Evolutionary conservation across 1,140 invertebrate species (phyloP), one percentile per base, ranked within the genome.

Genomic region (Grapholita molesta): DNA sequence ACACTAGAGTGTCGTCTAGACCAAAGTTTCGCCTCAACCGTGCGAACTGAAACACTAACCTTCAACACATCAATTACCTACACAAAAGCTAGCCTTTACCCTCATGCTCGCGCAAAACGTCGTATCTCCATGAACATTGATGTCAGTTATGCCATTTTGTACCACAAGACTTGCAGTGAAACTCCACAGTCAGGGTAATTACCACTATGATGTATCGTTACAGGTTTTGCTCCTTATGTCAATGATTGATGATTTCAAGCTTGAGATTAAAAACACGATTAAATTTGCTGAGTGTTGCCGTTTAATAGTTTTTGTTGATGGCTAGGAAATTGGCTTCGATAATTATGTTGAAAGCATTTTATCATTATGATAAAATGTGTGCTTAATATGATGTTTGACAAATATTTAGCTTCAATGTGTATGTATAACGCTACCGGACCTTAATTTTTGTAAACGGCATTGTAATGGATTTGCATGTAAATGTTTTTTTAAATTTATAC

Each of bases 181-280:
- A 38, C 64, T 66, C 73, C 52, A 30, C 33, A 25, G 68, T 64
- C 33, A 69, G 71, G 73, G 72, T 77, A 77, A 77, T 77, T 77
- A 77, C 69, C 57, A 33, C 68, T 68, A 67, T 77, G 76, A 77
- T 75, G 70, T 71, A 77, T 77, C 70, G 76, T 75, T 77, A 70
- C 48, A 77, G 69, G 71, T 77, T 75, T 66, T 68, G 42, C 65
- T 70, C 65, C 52, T 69, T 68, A 23, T 64, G 61, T 66, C 28
- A 64, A 70, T 74, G 75, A 77, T 77, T 68, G 75, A 74, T 77
- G 70, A 30, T 65, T 12, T 5, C 28, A 12, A 64, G 21, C 61
- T 32, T 64, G 18, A 15, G 53, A 28, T 69, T 65, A 66, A 69
- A 69, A 70, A 32, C 57, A 67, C 70, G 57, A 15, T 68, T 70